A percentile compares a stretch with the other conserved stretches of the same genome.
phyloP scores from a whole-genome alignment of 1,140 invertebrate species.

The Metaphire vulgaris region DNA sequence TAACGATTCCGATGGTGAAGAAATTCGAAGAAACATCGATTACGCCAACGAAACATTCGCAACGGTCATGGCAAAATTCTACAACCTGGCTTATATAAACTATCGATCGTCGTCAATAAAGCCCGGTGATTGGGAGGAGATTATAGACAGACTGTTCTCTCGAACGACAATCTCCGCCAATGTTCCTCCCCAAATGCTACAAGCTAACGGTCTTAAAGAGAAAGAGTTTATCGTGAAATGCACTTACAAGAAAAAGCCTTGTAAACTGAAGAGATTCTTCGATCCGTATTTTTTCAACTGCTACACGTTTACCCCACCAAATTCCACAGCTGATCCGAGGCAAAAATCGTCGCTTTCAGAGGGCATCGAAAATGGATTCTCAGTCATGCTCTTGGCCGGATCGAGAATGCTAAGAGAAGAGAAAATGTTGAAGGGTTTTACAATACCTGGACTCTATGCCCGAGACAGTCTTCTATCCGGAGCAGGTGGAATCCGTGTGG shows the following conservation, averaged over 20 bases:
- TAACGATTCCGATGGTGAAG: not conserved
- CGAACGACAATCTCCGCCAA: not conserved
- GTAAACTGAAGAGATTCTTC: conserved; percentile 17
- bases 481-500: conserved; percentile 2
- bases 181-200: not conserved
- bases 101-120: not conserved
- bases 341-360: not conserved
- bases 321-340: not conserved
- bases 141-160: not conserved
- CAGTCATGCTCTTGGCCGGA: no score
- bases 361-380: not conserved
- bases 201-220: not conserved
- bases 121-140: not conserved
- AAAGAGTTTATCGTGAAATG: not conserved
- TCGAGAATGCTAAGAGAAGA: not conserved
- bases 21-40: not conserved
- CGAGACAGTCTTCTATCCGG: not conserved
- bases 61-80: not conserved
- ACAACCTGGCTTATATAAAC: not conserved
- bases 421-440: not conserved
- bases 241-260: not conserved
- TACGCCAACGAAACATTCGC: not conserved
- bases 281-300: conserved; percentile 13
- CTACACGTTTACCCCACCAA: conserved; percentile 1
- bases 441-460: not conserved